Percentiles rank a stretch among this genome's conserved stretches.
phyloP scores from a whole-genome alignment of 35 echinoderm and acorn worm genomes.

The Holothuria glaberrima region DNA sequence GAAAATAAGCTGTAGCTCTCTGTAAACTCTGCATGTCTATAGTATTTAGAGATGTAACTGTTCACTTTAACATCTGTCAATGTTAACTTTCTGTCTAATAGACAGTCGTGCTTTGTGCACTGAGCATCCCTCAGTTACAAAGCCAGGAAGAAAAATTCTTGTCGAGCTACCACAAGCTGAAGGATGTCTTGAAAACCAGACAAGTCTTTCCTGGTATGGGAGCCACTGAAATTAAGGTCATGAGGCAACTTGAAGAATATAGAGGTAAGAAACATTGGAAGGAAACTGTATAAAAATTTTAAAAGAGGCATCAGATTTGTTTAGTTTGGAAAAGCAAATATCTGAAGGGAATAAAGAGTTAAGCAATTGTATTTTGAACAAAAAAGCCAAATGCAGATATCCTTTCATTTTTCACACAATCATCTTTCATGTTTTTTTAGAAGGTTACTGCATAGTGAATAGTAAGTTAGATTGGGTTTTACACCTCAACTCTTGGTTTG shows the following conservation, averaged over 20 bases:
- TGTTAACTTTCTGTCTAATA: neutral
- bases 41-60: no score
- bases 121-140: conserved; percentile 16
- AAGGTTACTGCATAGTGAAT: no score
- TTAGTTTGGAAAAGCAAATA: no score
- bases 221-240: conserved; percentile 14
- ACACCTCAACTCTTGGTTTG: no score
- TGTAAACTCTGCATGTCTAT: no score
- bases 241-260: neutral
- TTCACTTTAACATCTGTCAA: no score
- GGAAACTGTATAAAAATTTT: no score
- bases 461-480: no score
- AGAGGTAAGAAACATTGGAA: neutral
- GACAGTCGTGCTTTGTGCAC: conserved; percentile 23
- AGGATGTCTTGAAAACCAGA: neutral
- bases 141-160: conserved; percentile 19
- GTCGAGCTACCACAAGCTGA: conserved; percentile 17
- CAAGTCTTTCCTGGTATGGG: neutral
- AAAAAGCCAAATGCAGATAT: neutral
- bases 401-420: neutral
- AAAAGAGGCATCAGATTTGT: no score
- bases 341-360: no score
- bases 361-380: neutral
- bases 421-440: no score
- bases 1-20: no score